Evolutionary conservation across 2,797 vertebrate genomes (phyloP).

Genomic region (Mormyrops boulengeri): DNA sequence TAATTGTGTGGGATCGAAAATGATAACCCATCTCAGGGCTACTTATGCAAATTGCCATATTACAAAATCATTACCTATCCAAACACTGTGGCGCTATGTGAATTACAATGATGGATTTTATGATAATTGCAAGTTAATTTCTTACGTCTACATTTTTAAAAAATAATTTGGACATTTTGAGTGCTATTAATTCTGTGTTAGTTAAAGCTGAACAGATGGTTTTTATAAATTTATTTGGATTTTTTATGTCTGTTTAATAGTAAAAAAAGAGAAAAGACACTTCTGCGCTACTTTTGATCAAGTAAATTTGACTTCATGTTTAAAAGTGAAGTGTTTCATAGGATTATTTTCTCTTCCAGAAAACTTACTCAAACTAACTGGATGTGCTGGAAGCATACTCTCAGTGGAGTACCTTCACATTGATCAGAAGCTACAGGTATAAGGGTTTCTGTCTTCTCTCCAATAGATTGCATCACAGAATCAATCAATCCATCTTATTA

Average conservation of each 20-base stretch:
- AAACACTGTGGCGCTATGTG: constrained; percentile 96
- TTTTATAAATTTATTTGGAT: constrained; percentile 58
- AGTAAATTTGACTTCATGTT: constrained; percentile 31
- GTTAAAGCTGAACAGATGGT: constrained; percentile 77
- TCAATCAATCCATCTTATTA: background rate
- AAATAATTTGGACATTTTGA: constrained; percentile 84
- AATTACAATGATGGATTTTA: constrained; percentile 99
- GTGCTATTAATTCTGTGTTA: constrained; percentile 95
- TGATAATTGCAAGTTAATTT: constrained; percentile 99
- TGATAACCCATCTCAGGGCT: constrained; percentile 98
- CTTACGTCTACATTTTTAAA: constrained; percentile 78
- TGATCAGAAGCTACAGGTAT: background rate
- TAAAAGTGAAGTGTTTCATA: constrained; percentile 32
- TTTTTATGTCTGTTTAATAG: constrained; percentile 36
- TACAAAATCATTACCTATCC: constrained; percentile 99
- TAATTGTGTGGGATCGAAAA: constrained; percentile 95
- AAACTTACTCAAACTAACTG: constrained; percentile 3
- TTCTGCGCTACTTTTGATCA: constrained; percentile 31
- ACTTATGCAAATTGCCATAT: constrained; percentile 99
- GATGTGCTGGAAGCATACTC: background rate
- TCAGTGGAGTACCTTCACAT: background rate
- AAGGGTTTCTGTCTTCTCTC: background rate
- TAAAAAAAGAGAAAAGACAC: constrained; percentile 29
- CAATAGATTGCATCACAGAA: background rate
- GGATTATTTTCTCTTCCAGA: constrained; percentile 17